phyloP scores from a whole-genome alignment of 2,797 vertebrate genomes.

The Adrianichthys oophorus region DNA sequence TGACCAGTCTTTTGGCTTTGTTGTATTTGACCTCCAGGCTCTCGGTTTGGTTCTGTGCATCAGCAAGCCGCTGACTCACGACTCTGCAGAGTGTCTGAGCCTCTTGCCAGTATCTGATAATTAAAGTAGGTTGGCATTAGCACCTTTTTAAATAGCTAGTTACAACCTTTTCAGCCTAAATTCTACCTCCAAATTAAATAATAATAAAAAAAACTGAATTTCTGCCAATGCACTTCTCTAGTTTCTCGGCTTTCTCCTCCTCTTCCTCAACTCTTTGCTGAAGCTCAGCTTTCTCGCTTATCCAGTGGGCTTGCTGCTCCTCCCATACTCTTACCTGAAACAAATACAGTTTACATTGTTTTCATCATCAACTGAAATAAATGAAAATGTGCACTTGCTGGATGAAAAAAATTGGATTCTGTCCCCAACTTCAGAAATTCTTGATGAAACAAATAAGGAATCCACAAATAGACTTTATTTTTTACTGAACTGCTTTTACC shows the following conservation, averaged over 20 bases:
- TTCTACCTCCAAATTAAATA: neutral
- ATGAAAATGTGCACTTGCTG: conserved; percentile 11
- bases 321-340: conserved; percentile 79
- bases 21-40: conserved; percentile 87
- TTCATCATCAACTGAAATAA: neutral
- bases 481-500: conserved; percentile 27
- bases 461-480: conserved; percentile 26
- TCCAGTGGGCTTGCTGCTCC: conserved; percentile 78
- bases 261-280: conserved; percentile 84
- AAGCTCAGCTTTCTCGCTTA: conserved; percentile 77
- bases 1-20: conserved; percentile 86
- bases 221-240: conserved; percentile 78
- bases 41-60: conserved; percentile 88
- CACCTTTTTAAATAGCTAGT: conserved; percentile 8
- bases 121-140: conserved; percentile 16
- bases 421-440: conserved; percentile 8
- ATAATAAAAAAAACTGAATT: neutral
- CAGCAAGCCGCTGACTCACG: conserved; percentile 86
- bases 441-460: conserved; percentile 18
- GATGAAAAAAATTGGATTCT: neutral
- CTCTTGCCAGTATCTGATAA: conserved; percentile 86
- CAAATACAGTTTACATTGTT: conserved; percentile 8
- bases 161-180: neutral
- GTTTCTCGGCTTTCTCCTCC: conserved; percentile 88
- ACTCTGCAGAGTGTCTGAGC: conserved; percentile 89